Evolutionary conservation across 1,140 invertebrate genomes (phyloP).

Genomic region (Drosophila leontia): DNA sequence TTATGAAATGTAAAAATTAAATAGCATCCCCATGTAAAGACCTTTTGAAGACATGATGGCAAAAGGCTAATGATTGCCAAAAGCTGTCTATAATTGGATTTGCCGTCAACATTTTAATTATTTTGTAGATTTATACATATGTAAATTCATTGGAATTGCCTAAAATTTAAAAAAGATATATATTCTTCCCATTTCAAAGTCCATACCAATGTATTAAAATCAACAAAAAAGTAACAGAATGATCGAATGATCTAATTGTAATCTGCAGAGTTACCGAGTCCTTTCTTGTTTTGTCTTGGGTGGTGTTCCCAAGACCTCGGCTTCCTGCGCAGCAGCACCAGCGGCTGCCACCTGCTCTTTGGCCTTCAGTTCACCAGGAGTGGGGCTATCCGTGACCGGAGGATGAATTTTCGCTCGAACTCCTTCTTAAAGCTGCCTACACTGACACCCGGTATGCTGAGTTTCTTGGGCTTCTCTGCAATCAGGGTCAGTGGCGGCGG

Average conservation of each 20-base stretch:
- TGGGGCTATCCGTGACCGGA: conserved; percentile 74
- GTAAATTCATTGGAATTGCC: no score
- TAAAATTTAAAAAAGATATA: no score
- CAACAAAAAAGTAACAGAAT: no score
- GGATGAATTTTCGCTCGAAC: conserved; percentile 91
- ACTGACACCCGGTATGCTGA: conserved; percentile 91
- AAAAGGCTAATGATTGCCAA: no score
- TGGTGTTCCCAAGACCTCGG: conserved; percentile 32
- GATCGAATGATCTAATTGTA: background rate
- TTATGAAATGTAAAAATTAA: no score
- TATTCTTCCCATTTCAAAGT: no score
- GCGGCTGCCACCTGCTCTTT: conserved; percentile 78
- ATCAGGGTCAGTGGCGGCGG: conserved; percentile 53
- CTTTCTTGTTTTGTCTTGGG: background rate
- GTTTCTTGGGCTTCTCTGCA: conserved; percentile 90
- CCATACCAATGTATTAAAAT: no score
- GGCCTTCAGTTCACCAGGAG: conserved; percentile 66
- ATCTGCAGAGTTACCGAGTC: background rate
- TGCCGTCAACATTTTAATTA: no score
- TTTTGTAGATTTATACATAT: no score
- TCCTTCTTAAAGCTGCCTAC: conserved; percentile 93
- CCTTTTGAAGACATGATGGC: no score
- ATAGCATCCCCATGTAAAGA: no score
- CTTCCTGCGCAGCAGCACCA: conserved; percentile 73
- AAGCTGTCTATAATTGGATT: no score